A percentile compares a stretch with the other conserved stretches of the same genome.
Evolutionary conservation across 2,888 invertebrate genomes (phyloP).

Genomic region (Lycia hirtaria): DNA sequence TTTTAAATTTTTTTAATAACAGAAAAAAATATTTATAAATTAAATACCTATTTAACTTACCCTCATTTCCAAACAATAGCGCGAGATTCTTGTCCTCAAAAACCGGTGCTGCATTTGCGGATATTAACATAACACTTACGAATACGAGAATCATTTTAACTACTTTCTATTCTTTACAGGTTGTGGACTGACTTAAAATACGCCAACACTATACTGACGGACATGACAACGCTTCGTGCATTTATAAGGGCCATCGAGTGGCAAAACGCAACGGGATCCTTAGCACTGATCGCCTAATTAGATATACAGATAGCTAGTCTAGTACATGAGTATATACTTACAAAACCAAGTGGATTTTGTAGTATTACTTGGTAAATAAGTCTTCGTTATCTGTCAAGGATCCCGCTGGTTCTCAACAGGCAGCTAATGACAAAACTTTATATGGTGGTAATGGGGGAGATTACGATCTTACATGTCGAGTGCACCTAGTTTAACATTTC

Average conservation of each 20-base stretch:
- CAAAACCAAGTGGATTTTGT: conserved; percentile 58
- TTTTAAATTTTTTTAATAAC: too few species aligned
- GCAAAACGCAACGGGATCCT: conserved; percentile 53
- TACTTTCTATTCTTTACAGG: conserved; percentile 29
- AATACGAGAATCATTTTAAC: conserved; percentile 36
- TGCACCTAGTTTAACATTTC: conserved; percentile 23
- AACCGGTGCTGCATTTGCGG: conserved; percentile 49
- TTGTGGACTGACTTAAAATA: conserved; percentile 36
- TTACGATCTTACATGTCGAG: conserved; percentile 36
- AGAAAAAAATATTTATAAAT: too few species aligned
- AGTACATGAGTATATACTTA: conserved; percentile 52
- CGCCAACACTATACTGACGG: conserved; percentile 44
- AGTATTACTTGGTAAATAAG: conserved; percentile 40
- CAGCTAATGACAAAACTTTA: conserved; percentile 22
- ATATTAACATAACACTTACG: conserved; percentile 39
- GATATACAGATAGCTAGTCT: conserved; percentile 65
- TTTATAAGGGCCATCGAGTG: conserved; percentile 45
- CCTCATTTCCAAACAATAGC: conserved; percentile 31
- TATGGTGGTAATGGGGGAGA: conserved; percentile 20
- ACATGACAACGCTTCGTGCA: conserved; percentile 39
- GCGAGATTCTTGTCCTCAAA: conserved; percentile 41
- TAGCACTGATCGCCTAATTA: conserved; percentile 71
- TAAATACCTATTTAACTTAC: too few species aligned
- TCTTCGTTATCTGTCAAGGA: conserved; percentile 57
- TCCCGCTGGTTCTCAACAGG: conserved; percentile 57